Percentiles rank a stretch among this genome's conserved stretches.
Evolutionary conservation across 2,113 vertebrate genomes (phyloP).

Genomic region (Rhagologus leucostigma): DNA sequence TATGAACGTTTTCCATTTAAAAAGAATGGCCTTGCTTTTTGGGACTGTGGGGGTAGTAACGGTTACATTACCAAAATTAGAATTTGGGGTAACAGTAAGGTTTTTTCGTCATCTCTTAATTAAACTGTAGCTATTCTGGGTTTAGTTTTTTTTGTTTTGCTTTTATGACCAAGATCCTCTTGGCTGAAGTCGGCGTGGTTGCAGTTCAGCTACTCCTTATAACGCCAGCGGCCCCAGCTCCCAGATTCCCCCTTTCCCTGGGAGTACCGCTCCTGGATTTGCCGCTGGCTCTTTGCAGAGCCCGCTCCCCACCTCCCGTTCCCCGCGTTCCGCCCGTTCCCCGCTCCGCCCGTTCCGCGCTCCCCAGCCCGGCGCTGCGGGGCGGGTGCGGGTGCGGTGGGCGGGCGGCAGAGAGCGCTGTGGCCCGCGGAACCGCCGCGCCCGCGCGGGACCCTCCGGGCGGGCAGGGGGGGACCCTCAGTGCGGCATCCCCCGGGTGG

Average conservation of each 20-base stretch:
- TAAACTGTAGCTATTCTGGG: not conserved
- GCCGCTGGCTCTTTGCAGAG: not conserved
- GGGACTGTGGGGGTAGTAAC: not conserved
- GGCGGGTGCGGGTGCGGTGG: not conserved
- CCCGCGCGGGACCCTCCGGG: not conserved
- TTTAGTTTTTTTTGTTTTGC: rapidly evolving
- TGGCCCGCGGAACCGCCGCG: not conserved
- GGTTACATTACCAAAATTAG: not conserved
- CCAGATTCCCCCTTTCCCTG: not conserved
- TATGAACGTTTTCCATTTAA: not conserved
- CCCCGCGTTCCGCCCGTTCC: too few species aligned
- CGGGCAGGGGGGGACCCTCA: not conserved
- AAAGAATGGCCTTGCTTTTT: not conserved
- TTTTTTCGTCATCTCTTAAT: not conserved
- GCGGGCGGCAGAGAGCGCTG: not conserved
- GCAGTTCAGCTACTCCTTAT: too few species aligned
- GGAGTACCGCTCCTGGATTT: rapidly evolving
- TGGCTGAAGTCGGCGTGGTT: rapidly evolving
- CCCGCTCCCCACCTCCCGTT: rapidly evolving
- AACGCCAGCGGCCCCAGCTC: rapidly evolving
- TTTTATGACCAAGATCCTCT: not conserved
- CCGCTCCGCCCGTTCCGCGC: too few species aligned
- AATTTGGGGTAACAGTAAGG: not conserved
- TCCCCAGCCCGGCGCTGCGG: not conserved
- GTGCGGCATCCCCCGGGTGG: not conserved